These are phyloP conservation scores for Melieria crassipennis DNA, from an alignment of 2,888 invertebrate species.

Conservation along the genomic window DNA sequence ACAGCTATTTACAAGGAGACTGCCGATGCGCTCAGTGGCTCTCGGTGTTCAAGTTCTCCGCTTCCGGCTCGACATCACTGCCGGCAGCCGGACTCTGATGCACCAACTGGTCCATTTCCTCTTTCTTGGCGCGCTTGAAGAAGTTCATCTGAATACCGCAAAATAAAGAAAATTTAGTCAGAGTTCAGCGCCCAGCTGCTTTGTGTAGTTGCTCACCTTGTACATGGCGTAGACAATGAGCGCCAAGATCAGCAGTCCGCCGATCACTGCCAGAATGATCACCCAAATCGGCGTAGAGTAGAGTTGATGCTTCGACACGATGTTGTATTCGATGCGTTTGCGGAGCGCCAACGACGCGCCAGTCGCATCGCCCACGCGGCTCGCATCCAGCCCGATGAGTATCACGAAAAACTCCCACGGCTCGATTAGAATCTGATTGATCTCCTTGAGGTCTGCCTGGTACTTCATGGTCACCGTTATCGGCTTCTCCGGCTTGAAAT, in stretches of 20 bases:
- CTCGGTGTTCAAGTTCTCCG: constrained; percentile 56
- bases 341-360: constrained; percentile 52
- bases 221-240: constrained; percentile 64
- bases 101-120: constrained; percentile 66
- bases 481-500: constrained; percentile 59
- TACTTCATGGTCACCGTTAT: constrained; percentile 59
- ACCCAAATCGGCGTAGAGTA: constrained; percentile 65
- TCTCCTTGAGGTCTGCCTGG: constrained; percentile 60
- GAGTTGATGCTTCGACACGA: constrained; percentile 63
- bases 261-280: constrained; percentile 64
- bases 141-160: constrained; percentile 64
- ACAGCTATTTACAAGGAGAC: not conserved
- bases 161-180: not conserved
- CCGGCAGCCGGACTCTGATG: constrained; percentile 53
- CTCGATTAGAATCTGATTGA: constrained; percentile 63
- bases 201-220: constrained; percentile 52
- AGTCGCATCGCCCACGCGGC: constrained; percentile 54
- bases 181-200: not conserved
- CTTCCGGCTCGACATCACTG: constrained; percentile 55
- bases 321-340: constrained; percentile 60
- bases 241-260: constrained; percentile 64
- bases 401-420: constrained; percentile 65
- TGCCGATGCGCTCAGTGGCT: constrained; percentile 39
- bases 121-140: constrained; percentile 67
- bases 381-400: constrained; percentile 54